phyloP scores from a whole-genome alignment of 2,113 vertebrate species.

The Myanophis thanlyinensis region DNA sequence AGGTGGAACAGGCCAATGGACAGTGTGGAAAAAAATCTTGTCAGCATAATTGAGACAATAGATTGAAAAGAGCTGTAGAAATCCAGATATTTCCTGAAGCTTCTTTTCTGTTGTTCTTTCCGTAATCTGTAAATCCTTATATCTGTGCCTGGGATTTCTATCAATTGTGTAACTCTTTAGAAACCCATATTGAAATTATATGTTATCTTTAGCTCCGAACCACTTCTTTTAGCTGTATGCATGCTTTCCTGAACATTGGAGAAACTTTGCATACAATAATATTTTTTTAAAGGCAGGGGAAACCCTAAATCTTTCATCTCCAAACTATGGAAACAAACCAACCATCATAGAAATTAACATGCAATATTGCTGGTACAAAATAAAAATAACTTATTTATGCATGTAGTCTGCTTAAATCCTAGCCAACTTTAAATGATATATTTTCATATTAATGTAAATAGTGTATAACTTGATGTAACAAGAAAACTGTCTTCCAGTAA shows the following conservation, averaged over 20 bases:
- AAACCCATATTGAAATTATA: constrained; percentile 5
- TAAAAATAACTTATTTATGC: neutral
- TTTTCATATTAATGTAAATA: neutral
- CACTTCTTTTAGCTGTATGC: neutral
- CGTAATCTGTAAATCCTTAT: neutral
- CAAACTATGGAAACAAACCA: neutral
- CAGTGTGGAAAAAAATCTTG: neutral
- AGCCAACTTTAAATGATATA: neutral
- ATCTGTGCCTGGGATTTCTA: constrained; percentile 29
- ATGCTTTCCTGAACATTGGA: neutral
- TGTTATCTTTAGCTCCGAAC: accelerated
- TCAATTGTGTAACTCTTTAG: constrained; percentile 38
- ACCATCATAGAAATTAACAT: neutral
- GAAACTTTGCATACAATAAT: neutral
- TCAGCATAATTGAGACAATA: neutral
- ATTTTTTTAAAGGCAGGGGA: neutral
- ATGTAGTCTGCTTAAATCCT: neutral
- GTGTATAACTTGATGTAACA: neutral
- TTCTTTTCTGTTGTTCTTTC: constrained; percentile 21
- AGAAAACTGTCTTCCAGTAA: neutral
- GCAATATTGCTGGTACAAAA: neutral
- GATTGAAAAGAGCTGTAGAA: neutral
- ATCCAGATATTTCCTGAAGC: neutral
- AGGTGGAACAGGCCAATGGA: neutral
- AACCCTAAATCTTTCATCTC: neutral